Conservation (phyloP, 2,888 invertebrate genomes). For the Megamerina dolium region DNA sequence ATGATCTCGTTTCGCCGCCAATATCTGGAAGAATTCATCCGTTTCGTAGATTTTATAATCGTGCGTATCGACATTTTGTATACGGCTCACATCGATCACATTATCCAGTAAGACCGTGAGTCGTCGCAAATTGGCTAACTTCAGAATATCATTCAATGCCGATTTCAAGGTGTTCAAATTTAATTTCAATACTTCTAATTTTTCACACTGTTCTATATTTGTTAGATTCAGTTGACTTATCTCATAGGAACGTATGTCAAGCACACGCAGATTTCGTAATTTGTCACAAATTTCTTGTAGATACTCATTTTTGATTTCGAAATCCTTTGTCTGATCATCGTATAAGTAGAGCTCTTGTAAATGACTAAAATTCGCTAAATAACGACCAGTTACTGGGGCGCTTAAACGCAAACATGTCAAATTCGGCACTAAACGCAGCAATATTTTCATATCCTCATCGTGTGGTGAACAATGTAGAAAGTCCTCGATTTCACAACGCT, state of each 20-base stretch:
- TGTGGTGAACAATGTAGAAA: slow-evolving; percentile 34
- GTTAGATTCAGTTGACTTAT: slow-evolving; percentile 31
- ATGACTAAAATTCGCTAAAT: slow-evolving; percentile 28
- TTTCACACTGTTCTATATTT: slow-evolving; percentile 28
- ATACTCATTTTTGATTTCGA: slow-evolving; percentile 32
- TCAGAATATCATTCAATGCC: slow-evolving; percentile 27
- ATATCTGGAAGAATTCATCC: slow-evolving; percentile 34
- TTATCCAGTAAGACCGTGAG: slow-evolving; percentile 35
- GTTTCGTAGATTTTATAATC: slow-evolving; percentile 39
- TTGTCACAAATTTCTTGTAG: slow-evolving; percentile 32
- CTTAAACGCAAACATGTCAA: slow-evolving; percentile 29
- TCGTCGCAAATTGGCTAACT: slow-evolving; percentile 30
- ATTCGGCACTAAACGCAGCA: slow-evolving; percentile 33
- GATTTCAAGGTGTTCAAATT: slow-evolving; percentile 36
- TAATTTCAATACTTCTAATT: slow-evolving; percentile 31
- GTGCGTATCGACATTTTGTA: slow-evolving; percentile 29
- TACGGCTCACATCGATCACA: slow-evolving; percentile 21
- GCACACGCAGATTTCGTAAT: slow-evolving; percentile 26
- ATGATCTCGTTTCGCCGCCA: slow-evolving; percentile 26
- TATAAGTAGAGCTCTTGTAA: slow-evolving; percentile 36
- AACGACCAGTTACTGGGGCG: slow-evolving; percentile 33
- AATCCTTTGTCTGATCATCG: slow-evolving; percentile 32
- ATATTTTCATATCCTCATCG: slow-evolving; percentile 23
- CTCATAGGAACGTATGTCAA: slow-evolving; percentile 36
- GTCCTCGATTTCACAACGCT: slow-evolving; percentile 25